Base-by-base conservation (phyloP, 2,888 invertebrate genomes). In the Pandemis cinnamomeana region DNA sequence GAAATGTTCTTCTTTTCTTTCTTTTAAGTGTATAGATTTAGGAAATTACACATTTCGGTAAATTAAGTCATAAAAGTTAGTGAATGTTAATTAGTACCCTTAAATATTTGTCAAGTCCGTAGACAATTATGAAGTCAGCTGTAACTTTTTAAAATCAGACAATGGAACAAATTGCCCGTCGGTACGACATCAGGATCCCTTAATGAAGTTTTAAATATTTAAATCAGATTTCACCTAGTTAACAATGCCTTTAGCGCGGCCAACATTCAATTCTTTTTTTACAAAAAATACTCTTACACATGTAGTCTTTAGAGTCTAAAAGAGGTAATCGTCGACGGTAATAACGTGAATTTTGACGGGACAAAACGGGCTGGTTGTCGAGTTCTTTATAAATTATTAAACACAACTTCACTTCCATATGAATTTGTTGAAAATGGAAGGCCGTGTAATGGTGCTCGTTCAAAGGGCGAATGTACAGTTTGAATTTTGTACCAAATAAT, bases 311-410 rank as follows among this genome's bases (percentile, higher is more conserved):
- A 70, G 58, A 61, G 60, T 70, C 36, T 36, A 74, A 64, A 69
- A 67, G 77, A 75, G 77, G 78, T 79, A 78, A 80, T 73, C 76
- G 71, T 71, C 61, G 46, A 75, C 74, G 77, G 78, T 76, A 72
- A 76, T 69, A 61, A 69, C 62, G 75, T 78, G 75, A 79, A 80
- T 82, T 20, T 82, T 81, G 80, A 76, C 77, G 77, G 79, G 78
- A 80, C 78, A 78, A 81, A 84, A 80, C 80, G 79, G 60, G 48
- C 64, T 60, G 69, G 67, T 78, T 77, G 77, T 69, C 69, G 76
- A 72, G 68, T 70, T 71, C 72, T 78, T 79, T 79, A 73, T 81
- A 79, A 82, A 84, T 83, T 78, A 83, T 81, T 79, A 74, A 72
- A 15, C 46, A 44, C 53, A 41, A 60, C 70, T 74, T 70, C 44